phyloP scores from a whole-genome alignment of 2,888 invertebrate genomes.

The Apotomis capreana region DNA sequence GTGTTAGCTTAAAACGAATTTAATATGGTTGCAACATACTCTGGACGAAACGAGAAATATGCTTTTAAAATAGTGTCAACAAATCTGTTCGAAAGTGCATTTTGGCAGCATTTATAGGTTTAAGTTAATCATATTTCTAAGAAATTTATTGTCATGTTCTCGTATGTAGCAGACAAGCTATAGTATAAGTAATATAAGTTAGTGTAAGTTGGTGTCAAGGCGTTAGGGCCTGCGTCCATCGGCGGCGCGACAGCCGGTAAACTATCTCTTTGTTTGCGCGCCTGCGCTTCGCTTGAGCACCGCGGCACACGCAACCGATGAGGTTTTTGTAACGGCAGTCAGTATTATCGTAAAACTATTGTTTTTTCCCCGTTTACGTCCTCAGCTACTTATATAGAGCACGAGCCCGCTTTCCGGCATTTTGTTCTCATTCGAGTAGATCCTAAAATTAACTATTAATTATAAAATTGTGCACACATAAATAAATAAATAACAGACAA shows the following conservation, averaged over 20 bases:
- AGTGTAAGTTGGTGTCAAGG: slow-evolving; percentile 9
- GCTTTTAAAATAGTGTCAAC: not conserved
- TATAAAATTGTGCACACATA: too few species aligned
- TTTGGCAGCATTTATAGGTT: not conserved
- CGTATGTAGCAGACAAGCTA: not conserved
- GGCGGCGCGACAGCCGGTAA: slow-evolving; percentile 35
- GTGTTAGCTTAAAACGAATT: too few species aligned
- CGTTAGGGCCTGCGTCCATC: slow-evolving; percentile 23
- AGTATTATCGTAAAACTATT: too few species aligned
- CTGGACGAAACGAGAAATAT: not conserved
- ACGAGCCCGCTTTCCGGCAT: too few species aligned
- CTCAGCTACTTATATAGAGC: too few species aligned
- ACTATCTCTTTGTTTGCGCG: slow-evolving; percentile 19
- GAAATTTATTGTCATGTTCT: not conserved
- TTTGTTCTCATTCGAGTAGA: too few species aligned
- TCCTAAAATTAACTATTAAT: too few species aligned
- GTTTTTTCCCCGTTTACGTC: too few species aligned
- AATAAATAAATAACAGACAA: too few species aligned
- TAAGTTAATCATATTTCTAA: not conserved
- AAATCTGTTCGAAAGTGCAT: not conserved
- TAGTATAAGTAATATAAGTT: slow-evolving; percentile 19
- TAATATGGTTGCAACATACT: too few species aligned
- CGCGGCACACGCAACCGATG: slow-evolving; percentile 12
- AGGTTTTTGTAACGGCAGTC: not conserved
- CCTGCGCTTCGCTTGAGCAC: slow-evolving; percentile 24